These are phyloP conservation scores for Medauroidea extradentata DNA, from an alignment of 1,140 invertebrate genomes.

Conservation along the genomic window DNA sequence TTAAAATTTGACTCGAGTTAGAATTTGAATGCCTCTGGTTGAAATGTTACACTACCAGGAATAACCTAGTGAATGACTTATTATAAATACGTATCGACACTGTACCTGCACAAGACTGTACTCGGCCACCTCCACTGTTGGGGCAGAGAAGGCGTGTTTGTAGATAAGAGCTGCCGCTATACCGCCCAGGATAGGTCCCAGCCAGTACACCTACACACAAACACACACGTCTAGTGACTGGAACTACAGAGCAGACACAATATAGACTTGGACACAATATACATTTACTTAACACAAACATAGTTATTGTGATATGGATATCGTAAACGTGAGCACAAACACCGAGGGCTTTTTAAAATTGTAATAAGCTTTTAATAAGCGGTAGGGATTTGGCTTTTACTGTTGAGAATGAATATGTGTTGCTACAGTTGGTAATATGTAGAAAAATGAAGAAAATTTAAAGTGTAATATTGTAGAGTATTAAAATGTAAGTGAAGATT, in stretches of 20 bases:
- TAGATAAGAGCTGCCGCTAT: constrained; percentile 73
- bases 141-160: constrained; percentile 58
- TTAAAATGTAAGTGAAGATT: too few relatives aligned
- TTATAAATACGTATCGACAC: too few relatives aligned
- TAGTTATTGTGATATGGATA: neutral
- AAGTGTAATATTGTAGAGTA: too few relatives aligned
- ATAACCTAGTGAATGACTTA: too few relatives aligned
- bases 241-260: too few relatives aligned
- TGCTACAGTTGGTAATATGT: neutral
- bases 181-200: constrained; percentile 76
- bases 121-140: constrained; percentile 41
- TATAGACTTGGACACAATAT: too few relatives aligned
- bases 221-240: neutral
- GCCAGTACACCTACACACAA: constrained; percentile 73
- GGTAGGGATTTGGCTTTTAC: neutral
- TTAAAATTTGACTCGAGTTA: too few relatives aligned
- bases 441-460: neutral
- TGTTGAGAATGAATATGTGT: neutral
- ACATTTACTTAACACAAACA: too few relatives aligned
- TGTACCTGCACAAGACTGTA: constrained; percentile 55
- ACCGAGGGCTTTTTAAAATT: neutral
- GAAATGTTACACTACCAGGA: too few relatives aligned
- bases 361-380: neutral
- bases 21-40: too few relatives aligned
- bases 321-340: neutral